Base-by-base conservation (phyloP, 35 echinoderm and acorn worm species). In the Ophioderma brevispina region DNA sequence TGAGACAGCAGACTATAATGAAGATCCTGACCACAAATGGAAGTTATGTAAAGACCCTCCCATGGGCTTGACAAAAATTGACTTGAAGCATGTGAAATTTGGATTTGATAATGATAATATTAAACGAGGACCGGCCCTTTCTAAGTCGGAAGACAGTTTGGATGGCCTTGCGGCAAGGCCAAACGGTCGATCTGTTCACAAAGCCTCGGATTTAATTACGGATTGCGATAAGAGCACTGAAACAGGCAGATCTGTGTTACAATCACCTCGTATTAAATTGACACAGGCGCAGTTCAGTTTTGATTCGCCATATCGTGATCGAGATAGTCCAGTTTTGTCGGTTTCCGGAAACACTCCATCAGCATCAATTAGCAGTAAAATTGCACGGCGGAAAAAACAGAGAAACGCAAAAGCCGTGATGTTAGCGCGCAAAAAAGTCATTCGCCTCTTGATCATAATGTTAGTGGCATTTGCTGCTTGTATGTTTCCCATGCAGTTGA, bases 401-500 rank as follows among this genome's bases (percentile, higher is more conserved):
- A 38, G 55, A 64, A 97, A 91, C 42, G 83, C 90, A 21, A 84
- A 91, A 30, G 83, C 90, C 10, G 92, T 94, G 33, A 81, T 94
- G 39, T 75, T 79, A 10, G 92, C 95, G 15, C 90, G 95, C 32
- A 87, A 84, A 35, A 97, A 97, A 76, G 95, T 90, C 8, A 92
- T 97, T 18, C 92, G 92, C 23, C 85, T 97, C 78, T 64, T 97
- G 32, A 81, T 90, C 15, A 80, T 94, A 6, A 82, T 97, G 63
- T 85, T 90, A 0, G 75, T 91, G 1, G 90, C 87, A 21, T 97
- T 97, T 63, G 95, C 88, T 37, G 39, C 89, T 0, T 97, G 95
- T 56, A 86, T 97, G 1, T 94, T 97, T 39, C 95, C 95, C 3
- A 91, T 97, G 78, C 92, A 94, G 35, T 42, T 97, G 13, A 5